Base-by-base conservation (phyloP, 2,888 invertebrate genomes). In the Scaptomyza cyrtandrae region DNA sequence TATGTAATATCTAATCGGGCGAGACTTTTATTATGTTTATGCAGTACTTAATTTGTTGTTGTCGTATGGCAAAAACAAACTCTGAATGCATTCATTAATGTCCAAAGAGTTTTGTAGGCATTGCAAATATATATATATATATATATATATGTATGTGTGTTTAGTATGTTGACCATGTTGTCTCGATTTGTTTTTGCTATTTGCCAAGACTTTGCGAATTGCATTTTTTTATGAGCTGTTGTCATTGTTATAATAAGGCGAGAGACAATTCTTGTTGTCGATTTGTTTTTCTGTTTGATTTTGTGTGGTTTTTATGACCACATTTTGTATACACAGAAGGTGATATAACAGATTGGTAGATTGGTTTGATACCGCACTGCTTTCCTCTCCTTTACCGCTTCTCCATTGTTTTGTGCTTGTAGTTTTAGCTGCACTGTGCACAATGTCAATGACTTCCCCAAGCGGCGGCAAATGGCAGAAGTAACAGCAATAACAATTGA, bases 361-460 rank as follows among this genome's bases (percentile, higher is more conserved):
- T 9, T 2, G 6, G 31, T 31, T 31, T 31, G 31, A 29, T 29
- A 7, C 29, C 33, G 10, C 24, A 4, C 24, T 24, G 24, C 24
- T 24, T 24, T 19, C 19, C 24, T 24, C 24, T 24, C 5, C 24
- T 24, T n/a, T n/a, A n/a, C 13, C 37, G 16, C 14, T 11, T n/a
- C 9, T n/a, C 33, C 49, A 35, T 45, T 37, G 31, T 29, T 31
- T 29, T 48, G 14, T 55, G 19, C 71, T 78, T 71, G 60, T 68
- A 66, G 71, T 75, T 78, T 14, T 49, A 45, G 49, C 66, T 53
- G 72, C 81, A 78, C 72, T 75, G 61, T 64, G 67, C 69, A 68
- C 84, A 87, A 77, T 83, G 82, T 87, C 82, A 83, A 74, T 85
- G 82, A 83, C 82, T 87, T 62, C 54, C 54, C 9, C 41, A 37